A percentile compares a stretch with the other conserved stretches of the same genome.
Evolutionary conservation across 2,113 vertebrate genomes (phyloP).

Genomic region (Poeciliopsis retropinna): DNA sequence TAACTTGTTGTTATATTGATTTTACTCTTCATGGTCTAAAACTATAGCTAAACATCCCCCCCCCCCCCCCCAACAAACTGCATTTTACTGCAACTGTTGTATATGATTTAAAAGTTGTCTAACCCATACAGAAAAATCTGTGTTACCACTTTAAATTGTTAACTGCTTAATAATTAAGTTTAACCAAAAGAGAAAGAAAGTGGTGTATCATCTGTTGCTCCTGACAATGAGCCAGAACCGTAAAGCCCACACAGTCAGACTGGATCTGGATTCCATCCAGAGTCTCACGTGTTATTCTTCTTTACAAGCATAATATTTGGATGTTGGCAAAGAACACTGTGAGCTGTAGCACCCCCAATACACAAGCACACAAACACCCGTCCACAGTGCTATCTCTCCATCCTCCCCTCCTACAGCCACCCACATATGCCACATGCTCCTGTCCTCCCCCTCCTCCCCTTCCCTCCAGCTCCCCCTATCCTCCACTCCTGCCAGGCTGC

Average conservation of each 20-base stretch:
- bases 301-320: slow-evolving; percentile 71
- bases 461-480: slow-evolving; percentile 37
- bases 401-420: slow-evolving; percentile 53
- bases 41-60: not conserved
- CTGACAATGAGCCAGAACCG: slow-evolving; percentile 10
- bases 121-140: not conserved
- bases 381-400: slow-evolving; percentile 44
- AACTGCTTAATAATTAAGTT: not conserved
- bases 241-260: slow-evolving; percentile 1
- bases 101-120: not conserved
- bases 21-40: slow-evolving; percentile 19
- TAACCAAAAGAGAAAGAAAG: slow-evolving; percentile 5
- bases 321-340: slow-evolving; percentile 55
- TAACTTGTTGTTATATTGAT: slow-evolving; percentile 56
- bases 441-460: slow-evolving; percentile 34
- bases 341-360: slow-evolving; percentile 32
- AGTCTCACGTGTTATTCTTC: slow-evolving; percentile 43
- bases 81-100: slow-evolving; percentile 3
- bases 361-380: slow-evolving; percentile 36
- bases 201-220: slow-evolving; percentile 40
- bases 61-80: slow-evolving; percentile 10
- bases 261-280: slow-evolving; percentile 48
- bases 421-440: slow-evolving; percentile 78
- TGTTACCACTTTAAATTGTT: not conserved
- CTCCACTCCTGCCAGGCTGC: slow-evolving; percentile 77